Evolutionary conservation across 2,888 invertebrate genomes (phyloP).

Genomic region (Troilus luridus): DNA sequence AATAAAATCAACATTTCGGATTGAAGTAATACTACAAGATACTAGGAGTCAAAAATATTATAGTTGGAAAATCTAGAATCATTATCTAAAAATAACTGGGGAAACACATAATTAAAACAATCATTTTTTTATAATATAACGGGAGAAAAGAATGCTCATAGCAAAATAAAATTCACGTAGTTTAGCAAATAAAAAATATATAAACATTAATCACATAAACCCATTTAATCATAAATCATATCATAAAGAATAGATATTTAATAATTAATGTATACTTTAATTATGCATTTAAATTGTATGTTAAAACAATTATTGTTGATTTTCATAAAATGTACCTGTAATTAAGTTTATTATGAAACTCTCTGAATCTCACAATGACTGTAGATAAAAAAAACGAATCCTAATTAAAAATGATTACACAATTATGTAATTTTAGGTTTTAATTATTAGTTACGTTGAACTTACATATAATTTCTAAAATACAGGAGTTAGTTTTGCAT

Average conservation of each 20-base stretch:
- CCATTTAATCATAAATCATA: background rate
- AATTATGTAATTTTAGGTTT: background rate
- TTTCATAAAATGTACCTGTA: background rate
- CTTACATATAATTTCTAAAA: background rate
- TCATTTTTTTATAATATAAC: background rate
- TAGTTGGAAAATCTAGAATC: background rate
- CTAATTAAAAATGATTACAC: background rate
- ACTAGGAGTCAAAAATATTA: background rate
- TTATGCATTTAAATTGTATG: background rate
- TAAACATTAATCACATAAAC: background rate
- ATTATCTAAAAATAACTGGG: background rate
- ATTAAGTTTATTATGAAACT: background rate
- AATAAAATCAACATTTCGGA: too few relatives aligned
- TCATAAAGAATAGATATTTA: background rate
- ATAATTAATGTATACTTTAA: background rate
- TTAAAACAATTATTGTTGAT: background rate
- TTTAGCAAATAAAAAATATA: background rate
- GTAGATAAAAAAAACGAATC: slow-evolving; percentile 3
- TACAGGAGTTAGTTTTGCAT: background rate
- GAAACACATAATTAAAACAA: background rate
- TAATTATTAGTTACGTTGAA: background rate
- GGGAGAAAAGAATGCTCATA: background rate
- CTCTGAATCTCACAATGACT: background rate
- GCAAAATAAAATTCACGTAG: background rate
- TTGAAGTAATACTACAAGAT: too few relatives aligned